Evolutionary conservation across 2,797 vertebrate species (phyloP).

Genomic region (Phoebastria nigripes): DNA sequence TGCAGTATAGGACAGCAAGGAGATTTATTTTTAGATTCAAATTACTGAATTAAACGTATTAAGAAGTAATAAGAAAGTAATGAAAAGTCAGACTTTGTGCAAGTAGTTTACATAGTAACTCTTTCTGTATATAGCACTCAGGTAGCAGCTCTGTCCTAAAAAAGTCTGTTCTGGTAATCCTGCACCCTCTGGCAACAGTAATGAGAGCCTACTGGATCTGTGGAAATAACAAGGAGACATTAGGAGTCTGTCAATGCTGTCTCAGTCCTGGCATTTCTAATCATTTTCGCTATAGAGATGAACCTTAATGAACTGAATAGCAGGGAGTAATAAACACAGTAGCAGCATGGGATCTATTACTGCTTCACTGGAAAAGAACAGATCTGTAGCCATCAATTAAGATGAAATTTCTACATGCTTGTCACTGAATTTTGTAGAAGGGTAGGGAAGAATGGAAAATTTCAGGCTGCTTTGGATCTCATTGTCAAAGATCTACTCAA

Average conservation of each 20-base stretch:
- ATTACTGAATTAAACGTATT: background rate
- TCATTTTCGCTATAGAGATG: background rate
- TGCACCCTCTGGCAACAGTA: background rate
- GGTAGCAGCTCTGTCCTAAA: background rate
- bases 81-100: background rate
- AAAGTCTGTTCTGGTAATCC: background rate
- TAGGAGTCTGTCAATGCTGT: background rate
- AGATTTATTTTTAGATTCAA: background rate
- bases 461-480: background rate
- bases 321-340: background rate
- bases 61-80: background rate
- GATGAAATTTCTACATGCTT: background rate
- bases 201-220: background rate
- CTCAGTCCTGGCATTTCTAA: background rate
- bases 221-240: background rate
- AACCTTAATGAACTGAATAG: background rate
- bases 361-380: background rate
- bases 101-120: background rate
- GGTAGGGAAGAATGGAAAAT: background rate
- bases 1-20: background rate
- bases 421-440: background rate
- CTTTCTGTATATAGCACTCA: background rate
- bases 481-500: background rate
- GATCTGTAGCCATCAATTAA: background rate
- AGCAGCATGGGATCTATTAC: background rate